Percentiles rank a stretch among this genome's conserved stretches.
Conservation (phyloP, 2,113 vertebrate genomes). For the Guaruba guarouba region DNA sequence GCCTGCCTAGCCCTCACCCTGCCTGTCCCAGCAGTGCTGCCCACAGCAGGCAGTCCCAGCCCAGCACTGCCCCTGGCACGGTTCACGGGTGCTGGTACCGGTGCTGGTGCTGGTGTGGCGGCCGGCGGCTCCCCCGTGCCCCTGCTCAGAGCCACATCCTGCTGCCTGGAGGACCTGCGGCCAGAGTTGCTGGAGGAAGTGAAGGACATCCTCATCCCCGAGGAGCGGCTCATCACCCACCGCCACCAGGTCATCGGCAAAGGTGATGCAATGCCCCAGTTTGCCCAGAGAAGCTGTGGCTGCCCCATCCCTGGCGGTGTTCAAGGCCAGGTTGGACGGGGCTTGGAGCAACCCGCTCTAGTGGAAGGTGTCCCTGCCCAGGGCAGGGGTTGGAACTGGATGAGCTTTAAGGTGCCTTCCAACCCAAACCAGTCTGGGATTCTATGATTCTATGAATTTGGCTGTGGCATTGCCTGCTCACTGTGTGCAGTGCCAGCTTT, state of each 20-base stretch:
- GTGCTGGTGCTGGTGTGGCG: slow-evolving; percentile 9
- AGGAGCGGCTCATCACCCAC: slow-evolving; percentile 82
- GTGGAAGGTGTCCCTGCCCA: background rate
- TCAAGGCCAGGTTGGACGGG: background rate
- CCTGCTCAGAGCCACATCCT: slow-evolving; percentile 81
- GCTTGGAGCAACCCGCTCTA: background rate
- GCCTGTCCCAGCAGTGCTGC: background rate
- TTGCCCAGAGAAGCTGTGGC: background rate
- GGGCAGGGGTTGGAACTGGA: background rate
- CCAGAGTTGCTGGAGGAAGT: slow-evolving; percentile 88
- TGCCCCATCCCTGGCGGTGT: background rate
- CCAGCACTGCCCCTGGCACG: background rate
- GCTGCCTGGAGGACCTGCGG: slow-evolving; percentile 81
- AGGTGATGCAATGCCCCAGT: slow-evolving; percentile 62
- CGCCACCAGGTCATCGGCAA: slow-evolving; percentile 90
- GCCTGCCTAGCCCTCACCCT: background rate
- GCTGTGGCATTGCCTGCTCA: fast-evolving
- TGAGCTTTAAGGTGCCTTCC: background rate
- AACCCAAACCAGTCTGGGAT: background rate
- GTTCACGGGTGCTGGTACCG: background rate
- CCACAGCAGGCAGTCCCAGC: slow-evolving; percentile 25
- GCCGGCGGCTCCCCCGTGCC: slow-evolving; percentile 73
- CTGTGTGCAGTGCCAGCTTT: fast-evolving
- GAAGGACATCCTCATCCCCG: slow-evolving; percentile 92
- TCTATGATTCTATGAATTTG: background rate